Evolutionary conservation across 2,113 vertebrate species (phyloP).

Genomic region (Thalassarche chlororhynchos): DNA sequence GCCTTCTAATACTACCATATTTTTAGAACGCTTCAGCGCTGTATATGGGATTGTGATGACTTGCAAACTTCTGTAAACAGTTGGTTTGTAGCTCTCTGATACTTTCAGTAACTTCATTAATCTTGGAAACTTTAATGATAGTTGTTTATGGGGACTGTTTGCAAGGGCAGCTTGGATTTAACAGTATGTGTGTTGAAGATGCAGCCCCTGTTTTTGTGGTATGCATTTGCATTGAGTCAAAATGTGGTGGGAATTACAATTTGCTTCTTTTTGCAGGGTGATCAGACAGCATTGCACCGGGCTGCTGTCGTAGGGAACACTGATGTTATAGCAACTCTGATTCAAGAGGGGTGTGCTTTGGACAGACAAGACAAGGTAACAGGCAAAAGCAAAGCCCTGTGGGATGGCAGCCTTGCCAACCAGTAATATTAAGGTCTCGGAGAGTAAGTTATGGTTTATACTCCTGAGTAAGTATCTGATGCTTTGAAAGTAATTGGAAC

Average conservation of each 20-base stretch:
- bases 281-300: slow-evolving; percentile 93
- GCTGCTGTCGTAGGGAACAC: slow-evolving; percentile 91
- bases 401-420: background rate
- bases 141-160: background rate
- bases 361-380: slow-evolving; percentile 96
- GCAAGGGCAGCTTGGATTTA: background rate
- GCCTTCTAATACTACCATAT: background rate
- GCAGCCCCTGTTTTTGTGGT: background rate
- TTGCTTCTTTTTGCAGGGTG: slow-evolving; percentile 77
- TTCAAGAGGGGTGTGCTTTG: slow-evolving; percentile 92
- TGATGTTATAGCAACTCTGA: slow-evolving; percentile 85
- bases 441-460: background rate
- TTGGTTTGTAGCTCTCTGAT: background rate
- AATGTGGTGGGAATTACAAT: background rate
- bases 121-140: background rate
- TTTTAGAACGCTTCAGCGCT: background rate
- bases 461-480: background rate
- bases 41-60: background rate
- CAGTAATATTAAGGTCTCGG: background rate
- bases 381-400: background rate
- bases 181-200: background rate
- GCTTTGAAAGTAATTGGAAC: background rate
- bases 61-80: background rate
- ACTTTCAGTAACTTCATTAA: background rate
- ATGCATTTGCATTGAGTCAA: background rate